Base-by-base conservation (phyloP, 2,888 invertebrate species). In the Acleris laterana region DNA sequence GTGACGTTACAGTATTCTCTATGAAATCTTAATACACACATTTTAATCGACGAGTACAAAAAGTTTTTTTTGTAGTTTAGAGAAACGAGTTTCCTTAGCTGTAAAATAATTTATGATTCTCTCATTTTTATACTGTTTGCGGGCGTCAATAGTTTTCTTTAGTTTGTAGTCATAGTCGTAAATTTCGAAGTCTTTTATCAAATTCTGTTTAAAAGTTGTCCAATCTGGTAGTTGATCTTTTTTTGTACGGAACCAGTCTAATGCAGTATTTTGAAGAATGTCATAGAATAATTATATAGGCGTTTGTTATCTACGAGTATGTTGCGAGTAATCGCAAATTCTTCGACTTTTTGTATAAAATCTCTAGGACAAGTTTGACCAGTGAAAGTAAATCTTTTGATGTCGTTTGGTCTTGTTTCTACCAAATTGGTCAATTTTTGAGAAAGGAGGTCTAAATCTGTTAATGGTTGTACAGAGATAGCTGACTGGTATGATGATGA, bases 121-220 rank as follows among this genome's bases (percentile, higher is more conserved):
- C 17, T 46, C 46, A 3, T 17, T n/a, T 6, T 16, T 16, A n/a
- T 46, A 16, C n/a, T 46, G 46, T 16, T 46, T 46, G 6, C 46
- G 46, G n/a, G 5, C n/a, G 17, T 46, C 17, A 6, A 46, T 46
- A 6, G 17, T 6, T 46, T 46, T 46, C n/a, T 46, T 46, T 46
- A 46, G 17, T 46, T 46, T 46, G n/a, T 46, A 46, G n/a, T 46
- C 46, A 46, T 46, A 46, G 46, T 46, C 46, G 6, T 46, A 6
- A 1, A 46, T 46, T 46, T 46, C 46, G n/a, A 46, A 46, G n/a
- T 46, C 17, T 2, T 46, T 46, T 6, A 46, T n/a, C 5, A 46
- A 46, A 4, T 25, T 25, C 25, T 25, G 25, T 25, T 25, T 25
- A 25, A 25, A 25, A 25, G 5, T 25, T 25, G 25, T 25, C 25